Evolutionary conservation across 2,797 vertebrate species (phyloP).

Genomic region (Catharus ustulatus): DNA sequence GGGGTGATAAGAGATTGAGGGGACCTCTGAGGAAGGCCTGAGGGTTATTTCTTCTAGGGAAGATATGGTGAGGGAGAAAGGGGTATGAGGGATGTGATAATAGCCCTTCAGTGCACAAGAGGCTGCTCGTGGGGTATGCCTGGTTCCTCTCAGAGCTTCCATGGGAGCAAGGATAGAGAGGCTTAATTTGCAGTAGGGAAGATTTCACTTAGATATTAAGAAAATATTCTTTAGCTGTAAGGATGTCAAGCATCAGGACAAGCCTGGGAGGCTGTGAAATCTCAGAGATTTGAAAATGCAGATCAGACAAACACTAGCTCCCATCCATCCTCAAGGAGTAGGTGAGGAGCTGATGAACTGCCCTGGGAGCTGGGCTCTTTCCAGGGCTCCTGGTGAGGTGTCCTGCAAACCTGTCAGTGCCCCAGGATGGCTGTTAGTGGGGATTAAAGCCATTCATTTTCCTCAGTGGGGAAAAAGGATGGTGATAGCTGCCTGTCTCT

Average conservation of each 20-base stretch:
- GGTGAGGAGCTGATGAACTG: background rate
- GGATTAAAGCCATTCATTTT: background rate
- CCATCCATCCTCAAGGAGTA: background rate
- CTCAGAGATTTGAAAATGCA: background rate
- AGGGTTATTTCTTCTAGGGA: background rate
- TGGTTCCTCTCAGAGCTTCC: background rate
- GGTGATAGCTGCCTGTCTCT: background rate
- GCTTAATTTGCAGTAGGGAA: constrained; percentile 17
- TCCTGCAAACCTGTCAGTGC: background rate
- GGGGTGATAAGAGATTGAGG: background rate
- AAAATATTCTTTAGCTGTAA: background rate
- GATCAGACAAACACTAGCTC: background rate
- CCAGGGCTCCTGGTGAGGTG: background rate
- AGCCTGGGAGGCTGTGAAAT: background rate
- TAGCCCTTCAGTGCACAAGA: background rate
- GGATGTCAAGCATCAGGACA: background rate
- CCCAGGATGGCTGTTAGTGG: background rate
- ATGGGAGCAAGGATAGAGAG: background rate
- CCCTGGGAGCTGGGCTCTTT: background rate
- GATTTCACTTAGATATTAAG: constrained; percentile 4
- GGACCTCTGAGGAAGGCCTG: background rate
- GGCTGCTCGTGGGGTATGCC: background rate
- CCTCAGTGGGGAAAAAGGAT: background rate
- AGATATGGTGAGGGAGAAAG: constrained; percentile 14
- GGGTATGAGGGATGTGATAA: background rate